These are phyloP conservation scores for Aethes cnicana DNA, from an alignment of 2,888 invertebrate species.

Conservation along the genomic window DNA sequence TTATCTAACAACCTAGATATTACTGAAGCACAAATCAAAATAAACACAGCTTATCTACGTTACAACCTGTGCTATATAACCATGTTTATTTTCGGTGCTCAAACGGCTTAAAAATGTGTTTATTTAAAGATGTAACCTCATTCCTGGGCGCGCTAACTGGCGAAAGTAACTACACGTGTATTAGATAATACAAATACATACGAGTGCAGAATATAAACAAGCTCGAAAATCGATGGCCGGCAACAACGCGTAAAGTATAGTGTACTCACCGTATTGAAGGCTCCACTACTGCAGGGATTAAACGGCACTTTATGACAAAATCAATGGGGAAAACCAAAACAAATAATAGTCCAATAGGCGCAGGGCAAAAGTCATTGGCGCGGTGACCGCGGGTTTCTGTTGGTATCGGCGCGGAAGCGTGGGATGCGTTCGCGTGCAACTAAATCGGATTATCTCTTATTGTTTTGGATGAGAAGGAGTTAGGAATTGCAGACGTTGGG, in stretches of 20 bases:
- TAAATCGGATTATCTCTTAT: slow-evolving; percentile 54
- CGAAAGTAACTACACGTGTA: slow-evolving; percentile 63
- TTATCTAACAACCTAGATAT: not conserved
- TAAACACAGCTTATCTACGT: not conserved
- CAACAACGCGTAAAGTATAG: slow-evolving; percentile 39
- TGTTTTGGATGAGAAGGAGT: slow-evolving; percentile 61
- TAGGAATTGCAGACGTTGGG: slow-evolving; percentile 58
- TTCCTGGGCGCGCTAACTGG: slow-evolving; percentile 57
- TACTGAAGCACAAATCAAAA: slow-evolving; percentile 15
- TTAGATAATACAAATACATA: slow-evolving; percentile 28
- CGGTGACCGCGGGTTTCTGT: slow-evolving; percentile 39
- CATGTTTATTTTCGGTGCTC: slow-evolving; percentile 38
- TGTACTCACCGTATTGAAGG: slow-evolving; percentile 60
- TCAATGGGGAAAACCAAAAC: slow-evolving; percentile 43
- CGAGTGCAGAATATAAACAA: slow-evolving; percentile 33
- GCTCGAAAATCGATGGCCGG: slow-evolving; percentile 40
- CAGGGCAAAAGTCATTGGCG: slow-evolving; percentile 47
- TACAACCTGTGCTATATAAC: slow-evolving; percentile 4
- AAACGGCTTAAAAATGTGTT: slow-evolving; percentile 58
- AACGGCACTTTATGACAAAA: slow-evolving; percentile 51
- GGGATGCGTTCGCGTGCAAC: slow-evolving; percentile 41
- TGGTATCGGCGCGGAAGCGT: slow-evolving; percentile 39
- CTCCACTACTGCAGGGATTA: slow-evolving; percentile 40
- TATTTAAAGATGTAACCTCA: slow-evolving; percentile 72
- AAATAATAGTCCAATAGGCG: slow-evolving; percentile 54